phyloP scores from a whole-genome alignment of 2,113 vertebrate species.

The Fregata magnificens region DNA sequence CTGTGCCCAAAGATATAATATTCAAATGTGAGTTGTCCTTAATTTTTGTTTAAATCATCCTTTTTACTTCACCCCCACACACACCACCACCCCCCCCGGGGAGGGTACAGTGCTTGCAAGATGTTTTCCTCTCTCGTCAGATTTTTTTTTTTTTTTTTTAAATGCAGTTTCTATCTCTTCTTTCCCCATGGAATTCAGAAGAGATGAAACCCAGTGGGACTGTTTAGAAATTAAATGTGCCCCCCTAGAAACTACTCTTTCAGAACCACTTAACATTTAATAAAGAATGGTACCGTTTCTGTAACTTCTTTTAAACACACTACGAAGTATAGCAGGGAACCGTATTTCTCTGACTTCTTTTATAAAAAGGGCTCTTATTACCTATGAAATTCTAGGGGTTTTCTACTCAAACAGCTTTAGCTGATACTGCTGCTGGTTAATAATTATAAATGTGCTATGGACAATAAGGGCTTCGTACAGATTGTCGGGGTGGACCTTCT shows the following conservation, averaged over 20 bases:
- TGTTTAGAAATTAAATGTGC: neutral
- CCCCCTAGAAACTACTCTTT: neutral
- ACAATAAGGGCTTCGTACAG: neutral
- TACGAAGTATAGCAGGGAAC: neutral
- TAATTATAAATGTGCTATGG: neutral
- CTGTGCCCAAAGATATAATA: conserved; percentile 77
- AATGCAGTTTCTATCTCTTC: neutral
- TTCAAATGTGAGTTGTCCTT: conserved; percentile 76
- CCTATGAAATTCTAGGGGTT: neutral
- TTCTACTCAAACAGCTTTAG: neutral
- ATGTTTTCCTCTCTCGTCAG: neutral
- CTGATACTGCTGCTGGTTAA: neutral
- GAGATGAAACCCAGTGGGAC: neutral
- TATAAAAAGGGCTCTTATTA: neutral
- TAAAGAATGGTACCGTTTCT: neutral
- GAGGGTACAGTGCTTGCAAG: neutral
- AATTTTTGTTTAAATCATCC: conserved; percentile 76
- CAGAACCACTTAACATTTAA: neutral
- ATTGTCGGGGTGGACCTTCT: neutral
- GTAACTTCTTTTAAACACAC: neutral
- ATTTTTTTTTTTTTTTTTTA: neutral
- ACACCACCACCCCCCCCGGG: too few species aligned
- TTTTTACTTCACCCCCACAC: too few species aligned
- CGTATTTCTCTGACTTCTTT: neutral
- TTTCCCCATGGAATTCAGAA: neutral